Evolutionary conservation across 2,888 invertebrate species (phyloP).

Genomic region (Venusia cambrica): DNA sequence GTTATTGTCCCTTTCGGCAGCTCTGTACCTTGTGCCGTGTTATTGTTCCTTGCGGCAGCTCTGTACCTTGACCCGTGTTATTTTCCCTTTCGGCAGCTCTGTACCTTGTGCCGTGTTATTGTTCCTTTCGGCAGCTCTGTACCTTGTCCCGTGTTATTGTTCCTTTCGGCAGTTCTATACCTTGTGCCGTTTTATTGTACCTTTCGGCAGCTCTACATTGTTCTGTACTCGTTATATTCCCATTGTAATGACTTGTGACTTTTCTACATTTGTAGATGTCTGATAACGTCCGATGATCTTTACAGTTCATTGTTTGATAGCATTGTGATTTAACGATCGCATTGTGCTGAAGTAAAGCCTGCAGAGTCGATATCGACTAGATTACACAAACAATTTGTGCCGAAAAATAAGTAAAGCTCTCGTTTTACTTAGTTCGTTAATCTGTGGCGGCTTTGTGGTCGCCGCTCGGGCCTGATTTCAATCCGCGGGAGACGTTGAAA

Average conservation of each 20-base stretch:
- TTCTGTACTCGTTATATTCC: conserved; percentile 73
- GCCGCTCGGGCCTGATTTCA: conserved; percentile 62
- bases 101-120: too few relatives aligned
- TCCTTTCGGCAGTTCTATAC: conserved; percentile 68
- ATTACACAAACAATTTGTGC: conserved; percentile 38
- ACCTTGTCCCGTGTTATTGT: conserved; percentile 52
- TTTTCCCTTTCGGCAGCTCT: too few relatives aligned
- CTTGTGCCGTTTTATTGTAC: conserved; percentile 52
- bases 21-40: too few relatives aligned
- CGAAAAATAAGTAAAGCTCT: conserved; percentile 60
- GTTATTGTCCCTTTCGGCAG: too few relatives aligned
- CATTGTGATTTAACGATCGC: conserved; percentile 25
- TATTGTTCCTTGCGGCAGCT: too few relatives aligned
- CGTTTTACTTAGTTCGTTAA: conserved; percentile 68
- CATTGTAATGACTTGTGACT: conserved; percentile 63
- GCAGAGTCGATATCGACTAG: conserved; percentile 25
- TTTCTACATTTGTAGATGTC: conserved; percentile 48
- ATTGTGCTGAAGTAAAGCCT: conserved; percentile 23
- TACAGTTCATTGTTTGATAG: conserved; percentile 42
- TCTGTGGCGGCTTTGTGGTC: conserved; percentile 63
- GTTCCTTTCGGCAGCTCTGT: too few relatives aligned
- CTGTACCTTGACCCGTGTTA: too few relatives aligned
- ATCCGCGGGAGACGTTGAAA: conserved; percentile 69
- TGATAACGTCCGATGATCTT: conserved; percentile 48
- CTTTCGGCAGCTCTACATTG: conserved; percentile 72